Evolutionary conservation across 2,888 invertebrate genomes (phyloP).

Genomic region (Zeuzera pyrina): DNA sequence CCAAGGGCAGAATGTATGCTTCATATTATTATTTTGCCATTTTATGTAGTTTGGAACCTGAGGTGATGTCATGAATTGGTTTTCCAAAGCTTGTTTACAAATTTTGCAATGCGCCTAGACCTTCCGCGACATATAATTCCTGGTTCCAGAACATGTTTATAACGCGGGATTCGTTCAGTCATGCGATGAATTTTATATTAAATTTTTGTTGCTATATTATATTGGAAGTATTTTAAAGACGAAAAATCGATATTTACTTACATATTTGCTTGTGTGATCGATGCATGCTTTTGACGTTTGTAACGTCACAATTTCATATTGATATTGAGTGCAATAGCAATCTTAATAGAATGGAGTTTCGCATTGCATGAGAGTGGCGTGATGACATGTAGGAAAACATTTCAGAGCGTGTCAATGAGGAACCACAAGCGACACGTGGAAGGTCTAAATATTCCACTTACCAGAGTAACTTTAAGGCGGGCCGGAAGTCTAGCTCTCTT

Average conservation of each 20-base stretch:
- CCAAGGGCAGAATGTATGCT: slow-evolving; percentile 48
- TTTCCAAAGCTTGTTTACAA: slow-evolving; percentile 43
- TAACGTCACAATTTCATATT: neutral
- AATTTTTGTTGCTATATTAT: no score
- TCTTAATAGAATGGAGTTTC: neutral
- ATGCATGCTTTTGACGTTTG: slow-evolving; percentile 30
- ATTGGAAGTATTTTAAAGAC: no score
- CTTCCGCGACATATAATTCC: slow-evolving; percentile 61
- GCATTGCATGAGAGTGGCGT: slow-evolving; percentile 22
- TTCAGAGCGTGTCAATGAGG: slow-evolving; percentile 88
- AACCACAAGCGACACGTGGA: slow-evolving; percentile 85
- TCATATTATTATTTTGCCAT: slow-evolving; percentile 42
- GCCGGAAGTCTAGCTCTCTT: slow-evolving; percentile 94
- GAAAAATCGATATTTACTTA: no score
- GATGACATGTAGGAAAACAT: slow-evolving; percentile 72
- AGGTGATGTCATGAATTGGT: no score
- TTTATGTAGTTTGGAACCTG: slow-evolving; percentile 47
- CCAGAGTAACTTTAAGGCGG: slow-evolving; percentile 88
- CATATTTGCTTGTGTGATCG: slow-evolving; percentile 16
- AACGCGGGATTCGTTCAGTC: slow-evolving; percentile 12
- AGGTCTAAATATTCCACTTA: slow-evolving; percentile 88
- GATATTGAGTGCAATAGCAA: neutral
- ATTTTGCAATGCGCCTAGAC: slow-evolving; percentile 48
- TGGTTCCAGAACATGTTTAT: slow-evolving; percentile 45
- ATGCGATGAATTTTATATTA: no score